Evolutionary conservation across 2,888 invertebrate genomes (phyloP).

Genomic region (Biston stratarius): DNA sequence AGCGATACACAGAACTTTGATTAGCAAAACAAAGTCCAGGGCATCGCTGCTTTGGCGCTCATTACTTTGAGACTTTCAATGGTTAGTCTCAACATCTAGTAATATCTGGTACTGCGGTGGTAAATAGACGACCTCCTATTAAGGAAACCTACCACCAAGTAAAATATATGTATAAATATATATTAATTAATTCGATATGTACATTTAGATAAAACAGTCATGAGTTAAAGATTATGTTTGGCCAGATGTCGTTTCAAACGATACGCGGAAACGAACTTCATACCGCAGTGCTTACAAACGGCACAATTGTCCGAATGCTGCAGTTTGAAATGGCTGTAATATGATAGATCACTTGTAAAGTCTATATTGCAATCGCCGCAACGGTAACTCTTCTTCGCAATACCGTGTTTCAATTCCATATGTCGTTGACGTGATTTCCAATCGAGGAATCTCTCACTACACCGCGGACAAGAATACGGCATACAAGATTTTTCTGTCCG

Average conservation of each 20-base stretch:
- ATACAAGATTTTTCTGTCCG: constrained; percentile 73
- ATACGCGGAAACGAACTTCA: constrained; percentile 71
- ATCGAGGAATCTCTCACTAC: constrained; percentile 72
- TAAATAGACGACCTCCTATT: no score
- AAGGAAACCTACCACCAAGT: no score
- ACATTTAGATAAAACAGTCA: no score
- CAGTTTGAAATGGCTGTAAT: constrained; percentile 74
- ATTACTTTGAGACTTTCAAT: no score
- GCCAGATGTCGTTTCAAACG: constrained; percentile 72
- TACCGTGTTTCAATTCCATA: constrained; percentile 73
- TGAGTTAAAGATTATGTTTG: constrained; percentile 58
- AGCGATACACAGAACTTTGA: no score
- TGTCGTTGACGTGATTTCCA: constrained; percentile 70
- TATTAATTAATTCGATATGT: neutral
- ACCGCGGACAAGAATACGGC: constrained; percentile 75
- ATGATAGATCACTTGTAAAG: constrained; percentile 66
- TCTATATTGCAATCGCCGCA: constrained; percentile 73
- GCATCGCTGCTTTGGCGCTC: no score
- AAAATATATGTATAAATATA: no score
- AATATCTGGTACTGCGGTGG: no score
- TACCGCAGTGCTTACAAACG: constrained; percentile 74
- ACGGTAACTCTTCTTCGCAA: constrained; percentile 60
- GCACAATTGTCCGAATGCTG: constrained; percentile 74
- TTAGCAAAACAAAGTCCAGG: no score
- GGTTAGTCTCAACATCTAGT: no score